phyloP scores from a whole-genome alignment of 2,797 vertebrate genomes.

The Rhinogobio ventralis region DNA sequence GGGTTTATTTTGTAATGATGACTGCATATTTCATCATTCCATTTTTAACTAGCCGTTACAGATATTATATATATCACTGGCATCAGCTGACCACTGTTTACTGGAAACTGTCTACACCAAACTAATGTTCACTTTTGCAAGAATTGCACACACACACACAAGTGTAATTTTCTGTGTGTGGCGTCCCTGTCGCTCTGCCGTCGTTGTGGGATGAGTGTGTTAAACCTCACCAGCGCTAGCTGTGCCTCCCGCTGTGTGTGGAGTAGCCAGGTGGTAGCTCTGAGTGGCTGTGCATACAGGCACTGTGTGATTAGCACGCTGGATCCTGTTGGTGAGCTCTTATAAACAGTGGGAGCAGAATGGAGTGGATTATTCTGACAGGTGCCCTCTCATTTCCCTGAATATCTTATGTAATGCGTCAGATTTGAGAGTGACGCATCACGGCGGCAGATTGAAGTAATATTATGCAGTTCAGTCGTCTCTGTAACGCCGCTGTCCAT shows the following conservation, averaged over 20 bases:
- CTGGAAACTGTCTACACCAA: neutral
- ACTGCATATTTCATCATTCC: neutral
- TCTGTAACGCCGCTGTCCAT: slow-evolving; percentile 57
- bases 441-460: slow-evolving; percentile 65
- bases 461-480: slow-evolving; percentile 44
- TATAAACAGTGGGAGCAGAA: slow-evolving; percentile 70
- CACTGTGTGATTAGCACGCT: slow-evolving; percentile 64
- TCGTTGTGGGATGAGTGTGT: neutral
- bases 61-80: neutral
- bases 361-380: slow-evolving; percentile 75
- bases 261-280: slow-evolving; percentile 33
- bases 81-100: neutral
- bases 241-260: slow-evolving; percentile 15
- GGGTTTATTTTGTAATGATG: neutral
- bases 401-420: slow-evolving; percentile 70
- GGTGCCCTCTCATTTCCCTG: slow-evolving; percentile 63
- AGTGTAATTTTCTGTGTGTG: slow-evolving; percentile 26
- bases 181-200: slow-evolving; percentile 21
- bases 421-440: slow-evolving; percentile 56
- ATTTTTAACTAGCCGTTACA: neutral
- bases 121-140: neutral
- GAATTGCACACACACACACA: neutral
- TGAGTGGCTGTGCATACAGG: slow-evolving; percentile 37
- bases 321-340: slow-evolving; percentile 41
- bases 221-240: slow-evolving; percentile 10